Conservation (phyloP, 2,113 vertebrate species). For the Ceratotherium simum region DNA sequence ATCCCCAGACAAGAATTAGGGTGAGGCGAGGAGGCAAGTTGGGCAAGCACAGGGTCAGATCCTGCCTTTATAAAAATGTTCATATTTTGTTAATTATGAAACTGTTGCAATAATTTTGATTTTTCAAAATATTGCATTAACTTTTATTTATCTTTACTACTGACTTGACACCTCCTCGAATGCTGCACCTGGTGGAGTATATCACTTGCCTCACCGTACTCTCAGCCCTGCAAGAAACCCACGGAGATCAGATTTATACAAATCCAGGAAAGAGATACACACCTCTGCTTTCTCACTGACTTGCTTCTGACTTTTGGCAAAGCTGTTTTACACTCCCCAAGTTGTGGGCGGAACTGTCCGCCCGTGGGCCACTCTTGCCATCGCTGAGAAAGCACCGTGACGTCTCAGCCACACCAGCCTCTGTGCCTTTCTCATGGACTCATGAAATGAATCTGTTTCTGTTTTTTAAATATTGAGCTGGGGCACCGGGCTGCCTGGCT, state of each 20-base stretch:
- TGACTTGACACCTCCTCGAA: not conserved
- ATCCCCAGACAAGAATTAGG: not conserved
- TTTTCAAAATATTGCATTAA: not conserved
- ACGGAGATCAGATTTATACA: not conserved
- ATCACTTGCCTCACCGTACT: not conserved
- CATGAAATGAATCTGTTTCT: not conserved
- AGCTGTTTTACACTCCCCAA: not conserved
- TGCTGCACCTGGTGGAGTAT: fast-evolving
- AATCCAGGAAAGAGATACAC: not conserved
- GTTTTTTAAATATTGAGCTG: not conserved
- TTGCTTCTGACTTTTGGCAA: not conserved
- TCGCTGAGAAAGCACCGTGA: fast-evolving
- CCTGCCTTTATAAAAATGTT: not conserved
- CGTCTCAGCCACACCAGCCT: not conserved
- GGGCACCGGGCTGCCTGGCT: not conserved
- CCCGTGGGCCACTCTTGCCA: fast-evolving
- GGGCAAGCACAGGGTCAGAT: fast-evolving
- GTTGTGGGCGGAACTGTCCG: fast-evolving
- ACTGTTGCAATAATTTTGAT: not conserved
- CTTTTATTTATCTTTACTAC: not conserved
- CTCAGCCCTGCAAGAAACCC: not conserved
- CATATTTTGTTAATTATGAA: not conserved
- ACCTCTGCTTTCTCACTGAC: not conserved
- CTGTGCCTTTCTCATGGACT: not conserved
- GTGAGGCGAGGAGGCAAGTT: fast-evolving